Evolutionary conservation across 1,140 invertebrate genomes (phyloP).

Genomic region (Apis cerana): DNA sequence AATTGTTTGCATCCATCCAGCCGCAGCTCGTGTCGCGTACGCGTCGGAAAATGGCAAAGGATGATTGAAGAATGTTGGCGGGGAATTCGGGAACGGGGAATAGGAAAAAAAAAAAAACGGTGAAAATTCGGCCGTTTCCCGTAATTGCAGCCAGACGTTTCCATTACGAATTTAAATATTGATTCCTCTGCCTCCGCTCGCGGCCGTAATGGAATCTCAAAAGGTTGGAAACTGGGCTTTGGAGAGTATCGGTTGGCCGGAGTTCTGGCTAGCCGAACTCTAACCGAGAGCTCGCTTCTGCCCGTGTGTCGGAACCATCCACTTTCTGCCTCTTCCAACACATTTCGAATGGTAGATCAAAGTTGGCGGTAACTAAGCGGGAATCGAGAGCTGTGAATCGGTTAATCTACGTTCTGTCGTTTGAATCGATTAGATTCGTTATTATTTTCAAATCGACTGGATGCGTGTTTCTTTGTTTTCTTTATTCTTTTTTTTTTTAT

Average conservation of each 20-base stretch:
- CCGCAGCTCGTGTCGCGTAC: neutral
- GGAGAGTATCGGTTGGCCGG: slow-evolving; percentile 34
- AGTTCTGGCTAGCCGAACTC: neutral
- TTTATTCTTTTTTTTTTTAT: neutral
- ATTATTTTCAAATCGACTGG: slow-evolving; percentile 12
- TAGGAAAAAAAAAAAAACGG: neutral
- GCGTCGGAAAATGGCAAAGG: neutral
- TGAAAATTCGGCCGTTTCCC: slow-evolving; percentile 25
- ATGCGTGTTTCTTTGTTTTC: neutral
- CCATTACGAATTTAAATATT: slow-evolving; percentile 76
- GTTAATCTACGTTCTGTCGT: slow-evolving; percentile 13
- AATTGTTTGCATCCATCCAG: neutral
- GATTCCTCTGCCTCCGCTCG: slow-evolving; percentile 59
- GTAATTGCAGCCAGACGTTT: slow-evolving; percentile 52
- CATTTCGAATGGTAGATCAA: slow-evolving; percentile 70
- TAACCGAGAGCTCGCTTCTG: neutral
- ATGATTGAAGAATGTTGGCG: neutral
- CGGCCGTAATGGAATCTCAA: slow-evolving; percentile 69
- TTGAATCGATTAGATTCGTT: slow-evolving; percentile 24
- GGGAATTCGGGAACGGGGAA: neutral
- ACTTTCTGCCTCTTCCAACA: slow-evolving; percentile 1
- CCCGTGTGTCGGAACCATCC: neutral
- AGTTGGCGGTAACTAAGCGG: slow-evolving; percentile 64
- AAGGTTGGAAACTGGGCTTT: slow-evolving; percentile 47
- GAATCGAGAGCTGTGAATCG: slow-evolving; percentile 38